These are phyloP conservation scores for Torymus texanus DNA, from an alignment of 2,888 invertebrate genomes.

Conservation along the genomic window DNA sequence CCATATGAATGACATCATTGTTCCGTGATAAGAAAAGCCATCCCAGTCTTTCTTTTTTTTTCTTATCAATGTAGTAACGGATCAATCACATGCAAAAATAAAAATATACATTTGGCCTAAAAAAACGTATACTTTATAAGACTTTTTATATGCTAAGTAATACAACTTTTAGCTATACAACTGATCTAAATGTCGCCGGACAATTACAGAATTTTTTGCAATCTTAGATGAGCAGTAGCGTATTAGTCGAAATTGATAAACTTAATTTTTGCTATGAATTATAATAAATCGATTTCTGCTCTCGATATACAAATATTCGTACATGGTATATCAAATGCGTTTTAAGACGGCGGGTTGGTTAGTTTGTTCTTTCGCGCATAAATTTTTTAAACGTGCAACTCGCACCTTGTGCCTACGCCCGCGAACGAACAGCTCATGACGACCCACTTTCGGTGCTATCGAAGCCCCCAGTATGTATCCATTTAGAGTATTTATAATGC, in stretches of 20 bases:
- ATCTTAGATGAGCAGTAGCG: too few species aligned
- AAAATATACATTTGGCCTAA: slow-evolving; percentile 18
- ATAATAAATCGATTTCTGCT: too few species aligned
- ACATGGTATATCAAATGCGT: too few species aligned
- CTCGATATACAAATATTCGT: too few species aligned
- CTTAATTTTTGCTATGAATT: too few species aligned
- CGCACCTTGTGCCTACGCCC: slow-evolving; percentile 19
- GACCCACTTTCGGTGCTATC: slow-evolving; percentile 54
- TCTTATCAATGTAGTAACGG: slow-evolving; percentile 27
- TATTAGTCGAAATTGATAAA: too few species aligned
- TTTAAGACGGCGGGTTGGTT: too few species aligned
- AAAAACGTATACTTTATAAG: slow-evolving; percentile 7
- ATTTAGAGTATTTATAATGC: slow-evolving; percentile 57
- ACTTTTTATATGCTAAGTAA: too few species aligned
- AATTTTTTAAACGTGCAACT: slow-evolving; percentile 36
- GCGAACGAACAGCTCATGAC: slow-evolving; percentile 19
- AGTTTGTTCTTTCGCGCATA: neutral
- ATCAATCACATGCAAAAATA: slow-evolving; percentile 23
- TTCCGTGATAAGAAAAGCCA: slow-evolving; percentile 25
- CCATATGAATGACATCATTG: slow-evolving; percentile 36
- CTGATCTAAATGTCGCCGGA: too few species aligned
- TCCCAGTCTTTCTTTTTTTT: slow-evolving; percentile 24
- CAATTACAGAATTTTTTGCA: too few species aligned
- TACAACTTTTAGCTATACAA: too few species aligned
- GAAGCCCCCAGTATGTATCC: slow-evolving; percentile 50